Percentiles rank a stretch among this genome's conserved stretches.
phyloP scores from a whole-genome alignment of 1,140 invertebrate genomes.

The Drosophila suzukii region DNA sequence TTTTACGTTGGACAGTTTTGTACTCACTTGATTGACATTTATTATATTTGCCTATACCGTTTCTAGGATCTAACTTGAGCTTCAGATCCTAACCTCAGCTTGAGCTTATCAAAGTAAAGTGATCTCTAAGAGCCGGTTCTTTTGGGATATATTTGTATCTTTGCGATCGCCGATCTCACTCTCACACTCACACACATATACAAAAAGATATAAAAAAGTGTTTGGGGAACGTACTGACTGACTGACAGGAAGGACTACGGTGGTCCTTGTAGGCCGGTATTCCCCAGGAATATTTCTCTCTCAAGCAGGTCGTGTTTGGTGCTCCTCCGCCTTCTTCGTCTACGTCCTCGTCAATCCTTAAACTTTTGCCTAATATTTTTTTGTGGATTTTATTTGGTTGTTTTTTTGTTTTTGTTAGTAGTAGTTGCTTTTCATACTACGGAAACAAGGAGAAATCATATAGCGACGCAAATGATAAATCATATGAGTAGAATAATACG shows the following conservation, averaged over 20 bases:
- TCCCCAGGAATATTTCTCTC: slow-evolving; percentile 15
- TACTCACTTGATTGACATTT: slow-evolving; percentile 9
- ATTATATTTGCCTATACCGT: background rate
- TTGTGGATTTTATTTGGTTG: slow-evolving; percentile 8
- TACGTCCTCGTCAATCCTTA: slow-evolving; percentile 12
- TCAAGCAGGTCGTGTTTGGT: background rate
- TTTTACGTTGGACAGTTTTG: no score
- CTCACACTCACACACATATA: slow-evolving; percentile 12
- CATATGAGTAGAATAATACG: slow-evolving; percentile 84
- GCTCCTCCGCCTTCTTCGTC: slow-evolving; percentile 4
- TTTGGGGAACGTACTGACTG: slow-evolving; percentile 28
- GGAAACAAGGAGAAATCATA: slow-evolving; percentile 84
- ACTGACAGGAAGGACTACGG: slow-evolving; percentile 41
- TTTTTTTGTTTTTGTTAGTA: slow-evolving; percentile 10
- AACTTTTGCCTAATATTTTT: slow-evolving; percentile 17
- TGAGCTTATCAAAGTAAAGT: background rate
- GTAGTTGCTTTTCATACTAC: slow-evolving; percentile 72
- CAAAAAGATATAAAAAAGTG: slow-evolving; percentile 32
- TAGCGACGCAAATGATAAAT: slow-evolving; percentile 84
- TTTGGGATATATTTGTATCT: background rate
- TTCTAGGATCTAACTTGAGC: background rate
- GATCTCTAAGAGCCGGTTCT: background rate
- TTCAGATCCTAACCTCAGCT: background rate
- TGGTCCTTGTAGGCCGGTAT: slow-evolving; percentile 7
- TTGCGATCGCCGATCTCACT: slow-evolving; percentile 7